phyloP scores from a whole-genome alignment of 2,797 vertebrate species.

The Trachops cirrhosus region DNA sequence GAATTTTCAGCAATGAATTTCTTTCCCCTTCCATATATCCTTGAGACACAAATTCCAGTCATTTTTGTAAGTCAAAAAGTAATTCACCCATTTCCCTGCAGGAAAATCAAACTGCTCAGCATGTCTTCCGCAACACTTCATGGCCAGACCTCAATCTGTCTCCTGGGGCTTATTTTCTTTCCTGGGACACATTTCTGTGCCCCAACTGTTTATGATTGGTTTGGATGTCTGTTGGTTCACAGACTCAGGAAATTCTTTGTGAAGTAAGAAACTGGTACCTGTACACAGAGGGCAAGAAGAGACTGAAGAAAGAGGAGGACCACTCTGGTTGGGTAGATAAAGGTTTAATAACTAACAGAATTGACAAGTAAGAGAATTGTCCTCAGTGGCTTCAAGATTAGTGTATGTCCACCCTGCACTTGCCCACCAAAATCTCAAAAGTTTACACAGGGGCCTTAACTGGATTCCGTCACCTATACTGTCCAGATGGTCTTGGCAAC shows the following conservation, averaged over 20 bases:
- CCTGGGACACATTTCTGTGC: background rate
- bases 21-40: background rate
- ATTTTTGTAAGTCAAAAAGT: background rate
- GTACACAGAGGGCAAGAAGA: background rate
- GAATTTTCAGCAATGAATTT: background rate
- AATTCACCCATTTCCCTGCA: background rate
- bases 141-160: background rate
- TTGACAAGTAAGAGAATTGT: background rate
- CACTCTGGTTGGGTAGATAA: background rate
- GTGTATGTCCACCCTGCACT: background rate
- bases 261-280: background rate
- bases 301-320: background rate
- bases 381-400: background rate
- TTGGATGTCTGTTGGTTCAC: background rate
- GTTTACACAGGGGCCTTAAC: background rate
- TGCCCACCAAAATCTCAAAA: background rate
- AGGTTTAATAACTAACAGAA: background rate
- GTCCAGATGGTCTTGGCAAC: background rate
- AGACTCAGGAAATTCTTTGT: background rate
- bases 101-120: background rate
- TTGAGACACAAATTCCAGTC: background rate
- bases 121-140: background rate
- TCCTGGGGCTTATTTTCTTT: background rate
- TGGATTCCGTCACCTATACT: background rate
- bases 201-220: background rate